These are phyloP conservation scores for silkworm (Bombyx mori) DNA, from an alignment of 1,140 invertebrate species.

Conservation along the genomic window DNA sequence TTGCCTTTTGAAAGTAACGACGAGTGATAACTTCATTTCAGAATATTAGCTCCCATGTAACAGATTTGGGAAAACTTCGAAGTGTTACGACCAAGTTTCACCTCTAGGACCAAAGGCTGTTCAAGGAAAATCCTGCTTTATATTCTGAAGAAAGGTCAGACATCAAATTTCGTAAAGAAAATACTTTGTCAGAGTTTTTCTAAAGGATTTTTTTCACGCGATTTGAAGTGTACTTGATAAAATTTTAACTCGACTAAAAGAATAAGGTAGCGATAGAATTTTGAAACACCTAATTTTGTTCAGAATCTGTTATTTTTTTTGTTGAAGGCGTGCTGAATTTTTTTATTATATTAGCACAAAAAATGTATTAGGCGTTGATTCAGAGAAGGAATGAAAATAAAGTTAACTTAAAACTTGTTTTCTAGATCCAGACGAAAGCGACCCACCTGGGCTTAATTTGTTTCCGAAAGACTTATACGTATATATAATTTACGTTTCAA, in stretches of 20 bases:
- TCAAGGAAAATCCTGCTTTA: slow-evolving; percentile 7
- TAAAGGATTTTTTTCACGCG: slow-evolving; percentile 2
- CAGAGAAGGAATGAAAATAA: no score
- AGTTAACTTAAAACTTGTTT: no score
- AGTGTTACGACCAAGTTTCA: slow-evolving; percentile 14
- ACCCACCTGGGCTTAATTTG: no score
- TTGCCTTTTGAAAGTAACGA: not conserved
- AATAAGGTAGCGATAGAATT: not conserved
- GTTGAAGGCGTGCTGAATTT: no score
- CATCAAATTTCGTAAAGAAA: slow-evolving; percentile 14
- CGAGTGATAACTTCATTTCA: slow-evolving; percentile 7
- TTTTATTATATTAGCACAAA: no score
- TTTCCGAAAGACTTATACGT: no score
- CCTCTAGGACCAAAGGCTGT: slow-evolving; percentile 7
- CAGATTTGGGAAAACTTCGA: slow-evolving; percentile 13
- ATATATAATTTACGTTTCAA: no score
- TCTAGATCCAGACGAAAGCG: no score
- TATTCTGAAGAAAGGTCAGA: slow-evolving; percentile 14
- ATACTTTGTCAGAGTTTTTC: slow-evolving; percentile 1
- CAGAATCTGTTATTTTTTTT: no score
- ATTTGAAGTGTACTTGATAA: not conserved
- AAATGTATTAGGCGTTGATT: no score
- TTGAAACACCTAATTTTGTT: no score
- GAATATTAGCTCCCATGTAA: slow-evolving; percentile 16
- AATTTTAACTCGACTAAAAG: not conserved